A percentile compares a stretch with the other conserved stretches of the same genome.
These are phyloP conservation scores for Melanerpes aurifrons DNA, from an alignment of 2,113 vertebrate genomes.

Conservation along the genomic window DNA sequence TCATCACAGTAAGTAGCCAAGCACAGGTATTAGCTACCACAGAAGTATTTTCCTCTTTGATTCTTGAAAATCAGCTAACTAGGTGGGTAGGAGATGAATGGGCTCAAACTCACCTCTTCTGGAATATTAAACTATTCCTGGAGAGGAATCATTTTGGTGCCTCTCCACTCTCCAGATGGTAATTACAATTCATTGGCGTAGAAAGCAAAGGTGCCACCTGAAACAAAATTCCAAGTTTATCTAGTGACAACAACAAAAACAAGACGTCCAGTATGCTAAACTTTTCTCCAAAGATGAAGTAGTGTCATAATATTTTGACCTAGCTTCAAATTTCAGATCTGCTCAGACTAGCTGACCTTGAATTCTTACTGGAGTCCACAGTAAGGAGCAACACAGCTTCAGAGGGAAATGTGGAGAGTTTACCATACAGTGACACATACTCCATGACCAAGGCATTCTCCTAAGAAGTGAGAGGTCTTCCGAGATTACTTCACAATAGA, in stretches of 20 bases:
- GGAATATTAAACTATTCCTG: neutral
- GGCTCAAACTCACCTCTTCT: neutral
- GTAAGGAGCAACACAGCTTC: neutral
- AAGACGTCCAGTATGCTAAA: neutral
- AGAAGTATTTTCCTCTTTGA: neutral
- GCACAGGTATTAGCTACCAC: neutral
- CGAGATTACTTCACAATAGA: neutral
- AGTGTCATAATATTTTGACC: neutral
- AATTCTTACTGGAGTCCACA: neutral
- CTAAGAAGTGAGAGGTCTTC: neutral
- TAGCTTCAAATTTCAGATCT: neutral
- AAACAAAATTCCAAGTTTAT: neutral
- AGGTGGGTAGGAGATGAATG: neutral
- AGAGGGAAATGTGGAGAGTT: neutral
- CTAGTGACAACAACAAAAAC: neutral
- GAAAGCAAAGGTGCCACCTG: neutral
- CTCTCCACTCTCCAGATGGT: neutral
- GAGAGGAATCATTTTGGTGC: neutral
- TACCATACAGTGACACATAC: neutral
- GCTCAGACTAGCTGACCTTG: neutral
- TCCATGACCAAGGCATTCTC: neutral
- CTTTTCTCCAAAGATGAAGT: neutral
- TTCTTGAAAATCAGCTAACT: neutral
- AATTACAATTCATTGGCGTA: neutral
- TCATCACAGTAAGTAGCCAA: rapidly evolving